phyloP scores from a whole-genome alignment of 2,797 vertebrate species.

The Cirrhinus mrigala region DNA sequence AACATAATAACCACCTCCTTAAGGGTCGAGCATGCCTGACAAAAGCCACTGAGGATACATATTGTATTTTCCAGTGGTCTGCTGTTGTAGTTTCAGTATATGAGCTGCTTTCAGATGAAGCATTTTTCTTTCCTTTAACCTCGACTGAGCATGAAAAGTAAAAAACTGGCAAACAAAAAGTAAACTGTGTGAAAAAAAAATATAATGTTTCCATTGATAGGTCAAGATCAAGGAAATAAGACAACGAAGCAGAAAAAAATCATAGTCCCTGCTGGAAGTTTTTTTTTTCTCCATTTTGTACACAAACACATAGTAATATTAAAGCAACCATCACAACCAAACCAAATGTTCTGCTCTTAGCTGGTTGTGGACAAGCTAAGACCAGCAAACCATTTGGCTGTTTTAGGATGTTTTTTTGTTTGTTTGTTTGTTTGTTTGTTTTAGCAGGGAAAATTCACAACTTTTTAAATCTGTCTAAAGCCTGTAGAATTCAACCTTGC shows the following conservation, averaged over 20 bases:
- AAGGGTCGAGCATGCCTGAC: neutral
- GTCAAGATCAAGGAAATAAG: conserved; percentile 29
- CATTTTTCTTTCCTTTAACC: conserved; percentile 14
- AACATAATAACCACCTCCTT: conserved; percentile 33
- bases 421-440: no score
- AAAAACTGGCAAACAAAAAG: conserved; percentile 41
- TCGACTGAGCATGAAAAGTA: neutral
- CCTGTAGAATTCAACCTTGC: neutral
- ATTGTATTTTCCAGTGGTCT: conserved; percentile 6
- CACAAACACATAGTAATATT: neutral
- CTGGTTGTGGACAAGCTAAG: neutral
- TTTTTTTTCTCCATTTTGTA: neutral
- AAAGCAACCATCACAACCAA: neutral
- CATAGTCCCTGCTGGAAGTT: neutral
- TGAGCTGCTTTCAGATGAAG: neutral
- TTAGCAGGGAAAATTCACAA: neutral
- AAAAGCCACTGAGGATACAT: neutral
- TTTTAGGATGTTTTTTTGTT: neutral
- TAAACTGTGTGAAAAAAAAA: conserved; percentile 29
- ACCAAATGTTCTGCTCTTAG: neutral
- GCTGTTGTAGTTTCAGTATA: neutral
- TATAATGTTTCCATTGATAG: conserved; percentile 45
- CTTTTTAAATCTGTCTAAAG: neutral
- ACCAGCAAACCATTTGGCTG: neutral
- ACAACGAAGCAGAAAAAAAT: neutral